phyloP scores from a whole-genome alignment of 2,797 vertebrate genomes.

The Urocyon cinereoargenteus region DNA sequence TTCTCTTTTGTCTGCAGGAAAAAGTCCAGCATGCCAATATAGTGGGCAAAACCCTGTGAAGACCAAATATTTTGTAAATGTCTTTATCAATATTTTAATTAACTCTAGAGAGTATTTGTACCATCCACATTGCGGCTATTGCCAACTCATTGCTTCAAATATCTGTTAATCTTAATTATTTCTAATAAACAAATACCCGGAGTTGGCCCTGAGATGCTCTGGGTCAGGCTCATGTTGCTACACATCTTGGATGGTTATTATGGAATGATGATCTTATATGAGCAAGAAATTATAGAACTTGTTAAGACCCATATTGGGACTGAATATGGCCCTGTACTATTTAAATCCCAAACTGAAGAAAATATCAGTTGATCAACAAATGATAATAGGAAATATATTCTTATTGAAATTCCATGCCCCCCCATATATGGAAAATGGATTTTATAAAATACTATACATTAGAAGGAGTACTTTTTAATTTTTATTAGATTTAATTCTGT shows the following conservation, averaged over 20 bases:
- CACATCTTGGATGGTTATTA: not conserved
- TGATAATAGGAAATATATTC: not conserved
- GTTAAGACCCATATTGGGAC: not conserved
- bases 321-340: not conserved
- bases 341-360: constrained; percentile 17
- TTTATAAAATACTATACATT: not conserved
- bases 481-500: constrained; percentile 27
- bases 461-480: not conserved
- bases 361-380: not conserved
- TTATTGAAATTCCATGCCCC: not conserved
- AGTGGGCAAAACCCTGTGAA: not conserved
- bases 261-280: not conserved
- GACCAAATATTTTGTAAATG: not conserved
- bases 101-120: not conserved
- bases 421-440: not conserved
- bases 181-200: not conserved
- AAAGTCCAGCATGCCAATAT: not conserved
- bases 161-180: constrained; percentile 39
- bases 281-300: constrained; percentile 2
- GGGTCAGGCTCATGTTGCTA: not conserved
- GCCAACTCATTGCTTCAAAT: constrained; percentile 6
- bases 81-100: not conserved
- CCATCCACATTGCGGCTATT: not conserved
- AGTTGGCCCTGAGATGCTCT: not conserved
- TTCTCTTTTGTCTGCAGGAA: not conserved